Conservation (phyloP, 2,797 vertebrate species). For the Caiman crocodilus region DNA sequence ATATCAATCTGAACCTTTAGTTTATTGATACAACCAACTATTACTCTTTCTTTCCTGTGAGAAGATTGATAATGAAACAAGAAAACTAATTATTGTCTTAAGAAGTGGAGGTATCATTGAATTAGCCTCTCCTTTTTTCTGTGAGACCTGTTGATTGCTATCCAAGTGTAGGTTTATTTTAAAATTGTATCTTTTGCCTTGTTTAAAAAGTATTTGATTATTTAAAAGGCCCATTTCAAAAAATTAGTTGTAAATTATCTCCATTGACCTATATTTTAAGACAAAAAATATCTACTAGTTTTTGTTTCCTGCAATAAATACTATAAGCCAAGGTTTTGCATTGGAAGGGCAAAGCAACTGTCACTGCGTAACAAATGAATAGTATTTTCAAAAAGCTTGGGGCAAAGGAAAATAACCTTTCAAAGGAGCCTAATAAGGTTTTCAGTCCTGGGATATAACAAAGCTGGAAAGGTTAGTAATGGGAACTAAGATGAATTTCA, state of each 20-base stretch:
- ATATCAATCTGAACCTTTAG: neutral
- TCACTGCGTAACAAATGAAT: neutral
- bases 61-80: neutral
- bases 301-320: neutral
- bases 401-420: conserved; percentile 12
- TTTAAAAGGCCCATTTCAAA: neutral
- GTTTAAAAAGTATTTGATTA: neutral
- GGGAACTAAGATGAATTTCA: conserved; percentile 31
- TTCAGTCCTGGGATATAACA: neutral
- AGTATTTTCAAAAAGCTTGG: neutral
- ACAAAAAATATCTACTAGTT: neutral
- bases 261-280: neutral
- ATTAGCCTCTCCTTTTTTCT: neutral
- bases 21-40: neutral
- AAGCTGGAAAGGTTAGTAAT: neutral
- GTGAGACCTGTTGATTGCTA: too few relatives aligned
- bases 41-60: neutral
- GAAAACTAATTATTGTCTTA: neutral
- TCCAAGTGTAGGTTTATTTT: neutral
- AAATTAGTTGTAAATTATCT: neutral
- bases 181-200: neutral
- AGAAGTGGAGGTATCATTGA: neutral
- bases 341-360: neutral
- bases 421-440: neutral
- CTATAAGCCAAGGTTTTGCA: neutral